Percentiles rank a stretch among this genome's conserved stretches.
Evolutionary conservation across 1,140 invertebrate species (phyloP).

Genomic region (Philaenus spumarius): DNA sequence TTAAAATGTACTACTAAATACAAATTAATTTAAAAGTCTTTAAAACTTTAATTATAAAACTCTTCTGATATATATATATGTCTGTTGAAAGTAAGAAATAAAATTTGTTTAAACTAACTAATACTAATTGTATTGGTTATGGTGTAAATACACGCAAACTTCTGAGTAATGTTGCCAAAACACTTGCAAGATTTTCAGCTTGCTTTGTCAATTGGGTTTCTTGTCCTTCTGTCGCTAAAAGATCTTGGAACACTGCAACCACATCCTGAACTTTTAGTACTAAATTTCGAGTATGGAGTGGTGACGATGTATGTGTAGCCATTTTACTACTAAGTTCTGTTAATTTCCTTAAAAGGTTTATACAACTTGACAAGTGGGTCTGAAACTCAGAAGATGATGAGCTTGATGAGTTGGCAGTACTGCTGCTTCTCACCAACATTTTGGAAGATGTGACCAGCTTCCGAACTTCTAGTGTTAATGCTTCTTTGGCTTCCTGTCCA

Average conservation of each 20-base stretch:
- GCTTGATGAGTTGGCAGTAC: conserved; percentile 15
- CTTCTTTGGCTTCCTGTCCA: conserved; percentile 58
- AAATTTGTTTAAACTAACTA: too few relatives aligned
- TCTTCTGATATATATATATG: too few relatives aligned
- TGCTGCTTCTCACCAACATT: conserved; percentile 58
- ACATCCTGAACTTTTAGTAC: conserved; percentile 58
- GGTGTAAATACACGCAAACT: conserved; percentile 75
- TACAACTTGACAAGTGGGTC: conserved; percentile 59
- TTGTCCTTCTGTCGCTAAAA: conserved; percentile 37
- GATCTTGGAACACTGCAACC: conserved; percentile 23
- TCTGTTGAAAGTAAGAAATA: too few relatives aligned
- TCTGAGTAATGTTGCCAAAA: conserved; percentile 70
- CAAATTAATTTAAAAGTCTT: too few relatives aligned
- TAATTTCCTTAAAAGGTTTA: conserved; percentile 57
- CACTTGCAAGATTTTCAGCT: conserved; percentile 71
- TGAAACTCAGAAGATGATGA: conserved; percentile 48
- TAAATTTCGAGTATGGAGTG: conserved; percentile 69
- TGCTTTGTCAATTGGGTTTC: conserved; percentile 58
- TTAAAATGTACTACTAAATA: too few relatives aligned
- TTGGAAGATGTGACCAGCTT: conserved; percentile 78
- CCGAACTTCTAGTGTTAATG: conserved; percentile 69
- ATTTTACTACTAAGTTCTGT: conserved; percentile 62
- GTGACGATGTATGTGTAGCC: conserved; percentile 63
- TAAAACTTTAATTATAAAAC: too few relatives aligned
- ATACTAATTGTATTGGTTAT: conserved; percentile 32